Base-by-base conservation (phyloP, 2,113 vertebrate genomes). In the Apodemus sylvaticus region DNA sequence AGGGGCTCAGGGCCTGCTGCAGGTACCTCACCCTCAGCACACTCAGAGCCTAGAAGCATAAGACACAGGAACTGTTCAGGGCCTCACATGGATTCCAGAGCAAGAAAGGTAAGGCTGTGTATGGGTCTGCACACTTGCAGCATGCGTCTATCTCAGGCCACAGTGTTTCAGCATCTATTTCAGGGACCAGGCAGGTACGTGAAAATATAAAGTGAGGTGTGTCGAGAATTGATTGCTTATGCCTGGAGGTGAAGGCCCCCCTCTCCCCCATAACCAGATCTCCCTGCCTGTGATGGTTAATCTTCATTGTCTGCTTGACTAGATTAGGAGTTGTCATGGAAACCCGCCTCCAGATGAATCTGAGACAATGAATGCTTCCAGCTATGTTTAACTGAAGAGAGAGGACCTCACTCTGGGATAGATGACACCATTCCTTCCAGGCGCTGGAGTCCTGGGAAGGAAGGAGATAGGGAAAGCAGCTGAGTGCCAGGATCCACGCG, bases 61-160 rank as follows among this genome's bases (percentile, higher is more conserved):
- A 0, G 26, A 16, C 58, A 2, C 0, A 0, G 26, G 71, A 53
- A 13, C 62, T 36, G n/a, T 6, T 12, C 9, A 31, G n/a, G 0
- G 11, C 29, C 7, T 68, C 13, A 0, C 26, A n/a, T 22, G 42
- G 76, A 39, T 24, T 22, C 6, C 51, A 29, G 45, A 48, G 36
- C 1, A 2, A 62, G 73, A 42, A 1, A 53, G 39, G 20, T 36
- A 48, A 48, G 81, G 4, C 20, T 26, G 1, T 5, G 7, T 0
- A 0, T 13, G 64, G 55, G 19, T 78, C 60, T 6, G 10, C 3
- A 17, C 20, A 31, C 62, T 42, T 1, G 6, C 8, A 12, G 45
- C 58, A 2, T 5, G 34, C 22, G 22, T 51, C 42, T 60, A 39
- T 22, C 79, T 74, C 39, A 45, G 58, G 91, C 55, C 24, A 19